Conservation (phyloP, 1,140 invertebrate species). For the Proctacanthus coquilletti region DNA sequence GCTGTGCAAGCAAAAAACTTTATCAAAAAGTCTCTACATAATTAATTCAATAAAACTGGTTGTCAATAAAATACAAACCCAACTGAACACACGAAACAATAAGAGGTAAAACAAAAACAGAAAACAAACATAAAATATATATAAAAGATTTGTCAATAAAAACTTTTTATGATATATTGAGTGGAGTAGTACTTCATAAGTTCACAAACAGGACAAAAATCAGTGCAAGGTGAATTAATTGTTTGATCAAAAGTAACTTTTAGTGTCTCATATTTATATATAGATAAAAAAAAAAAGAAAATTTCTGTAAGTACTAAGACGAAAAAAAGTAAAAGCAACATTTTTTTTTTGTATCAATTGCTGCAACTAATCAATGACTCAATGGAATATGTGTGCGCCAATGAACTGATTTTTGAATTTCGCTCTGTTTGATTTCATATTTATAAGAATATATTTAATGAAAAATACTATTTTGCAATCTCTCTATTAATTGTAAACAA, state of each 20-base stretch:
- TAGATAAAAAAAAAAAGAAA: too few species aligned
- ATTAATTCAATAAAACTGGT: not conserved
- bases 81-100: slow-evolving; percentile 5
- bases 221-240: not conserved
- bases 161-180: slow-evolving; percentile 3
- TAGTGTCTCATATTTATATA: not conserved
- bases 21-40: not conserved
- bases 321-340: not conserved
- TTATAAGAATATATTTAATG: not conserved
- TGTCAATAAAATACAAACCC: slow-evolving; percentile 7
- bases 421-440: not conserved
- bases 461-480: not conserved
- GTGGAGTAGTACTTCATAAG: not conserved
- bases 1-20: slow-evolving; percentile 29
- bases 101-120: not conserved
- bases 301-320: too few species aligned
- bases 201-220: slow-evolving; percentile 5
- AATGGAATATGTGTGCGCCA: not conserved
- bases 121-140: not conserved
- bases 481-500: too few species aligned
- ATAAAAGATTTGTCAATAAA: slow-evolving; percentile 1
- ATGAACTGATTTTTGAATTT: slow-evolving; percentile 4
- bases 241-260: not conserved
- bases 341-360: slow-evolving; percentile 3
- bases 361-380: not conserved